These are phyloP conservation scores for Campylomormyrus tamandua DNA, from an alignment of 2,113 vertebrate genomes.

Conservation along the genomic window DNA sequence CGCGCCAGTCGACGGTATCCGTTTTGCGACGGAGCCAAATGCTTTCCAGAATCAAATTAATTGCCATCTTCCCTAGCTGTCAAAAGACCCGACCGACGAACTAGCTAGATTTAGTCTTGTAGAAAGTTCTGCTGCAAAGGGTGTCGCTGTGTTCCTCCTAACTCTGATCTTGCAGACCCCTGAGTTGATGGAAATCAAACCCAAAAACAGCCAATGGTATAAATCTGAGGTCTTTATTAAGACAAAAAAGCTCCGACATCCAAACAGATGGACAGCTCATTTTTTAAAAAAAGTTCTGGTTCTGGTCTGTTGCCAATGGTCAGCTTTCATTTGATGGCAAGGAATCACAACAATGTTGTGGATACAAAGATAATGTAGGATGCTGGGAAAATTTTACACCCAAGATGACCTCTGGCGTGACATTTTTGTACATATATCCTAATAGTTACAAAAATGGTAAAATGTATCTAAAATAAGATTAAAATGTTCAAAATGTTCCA, in stretches of 20 bases:
- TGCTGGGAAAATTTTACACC: not conserved
- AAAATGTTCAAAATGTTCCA: not conserved
- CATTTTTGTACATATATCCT: not conserved
- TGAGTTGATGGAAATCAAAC: not conserved
- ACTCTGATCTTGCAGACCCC: not conserved
- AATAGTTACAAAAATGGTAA: not conserved
- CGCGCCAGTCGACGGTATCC: not conserved
- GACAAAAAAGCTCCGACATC: not conserved
- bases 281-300: not conserved
- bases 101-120: no score
- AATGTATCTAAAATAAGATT: not conserved
- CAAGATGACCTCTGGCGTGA: not conserved
- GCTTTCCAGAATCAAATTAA: not conserved
- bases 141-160: not conserved
- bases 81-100: not conserved
- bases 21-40: not conserved
- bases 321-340: not conserved
- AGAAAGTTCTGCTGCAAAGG: not conserved
- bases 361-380: not conserved
- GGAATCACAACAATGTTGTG: not conserved
- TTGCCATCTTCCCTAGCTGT: not conserved
- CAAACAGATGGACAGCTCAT: not conserved
- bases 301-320: not conserved
- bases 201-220: not conserved
- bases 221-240: not conserved